phyloP scores from a whole-genome alignment of 2,797 vertebrate species.

The Poecilia wingei region DNA sequence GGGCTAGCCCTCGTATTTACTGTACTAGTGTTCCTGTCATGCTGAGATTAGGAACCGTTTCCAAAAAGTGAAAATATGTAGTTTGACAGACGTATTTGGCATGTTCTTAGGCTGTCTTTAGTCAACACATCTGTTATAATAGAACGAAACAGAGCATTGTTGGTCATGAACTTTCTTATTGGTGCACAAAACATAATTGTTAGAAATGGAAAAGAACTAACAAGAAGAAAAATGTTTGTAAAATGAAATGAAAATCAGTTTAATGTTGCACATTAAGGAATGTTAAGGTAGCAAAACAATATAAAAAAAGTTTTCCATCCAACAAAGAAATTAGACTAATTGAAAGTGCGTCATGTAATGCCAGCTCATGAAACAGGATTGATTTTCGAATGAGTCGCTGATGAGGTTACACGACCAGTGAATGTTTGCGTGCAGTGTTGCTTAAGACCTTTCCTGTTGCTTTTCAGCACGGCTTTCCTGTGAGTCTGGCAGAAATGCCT shows the following conservation, averaged over 20 bases:
- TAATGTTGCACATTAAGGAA: neutral
- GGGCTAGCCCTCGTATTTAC: neutral
- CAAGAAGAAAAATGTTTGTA: neutral
- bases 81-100: neutral
- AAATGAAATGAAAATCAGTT: neutral
- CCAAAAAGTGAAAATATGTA: neutral
- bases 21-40: neutral
- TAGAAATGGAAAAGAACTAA: neutral
- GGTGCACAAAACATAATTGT: neutral
- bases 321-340: neutral
- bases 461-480: constrained; percentile 50
- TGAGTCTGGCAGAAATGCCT: constrained; percentile 46
- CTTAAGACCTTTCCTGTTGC: constrained; percentile 64
- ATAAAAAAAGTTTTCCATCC: neutral
- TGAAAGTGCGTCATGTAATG: neutral
- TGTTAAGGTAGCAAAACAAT: neutral
- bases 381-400: neutral
- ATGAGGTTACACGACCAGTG: constrained; percentile 39
- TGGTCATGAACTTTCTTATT: neutral
- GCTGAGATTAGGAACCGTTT: neutral
- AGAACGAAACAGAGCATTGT: neutral
- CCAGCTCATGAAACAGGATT: neutral
- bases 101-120: neutral
- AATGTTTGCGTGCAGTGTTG: constrained; percentile 38
- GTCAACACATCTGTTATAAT: neutral